Evolutionary conservation across 2,888 invertebrate genomes (phyloP).

Genomic region (Agrochola litura): DNA sequence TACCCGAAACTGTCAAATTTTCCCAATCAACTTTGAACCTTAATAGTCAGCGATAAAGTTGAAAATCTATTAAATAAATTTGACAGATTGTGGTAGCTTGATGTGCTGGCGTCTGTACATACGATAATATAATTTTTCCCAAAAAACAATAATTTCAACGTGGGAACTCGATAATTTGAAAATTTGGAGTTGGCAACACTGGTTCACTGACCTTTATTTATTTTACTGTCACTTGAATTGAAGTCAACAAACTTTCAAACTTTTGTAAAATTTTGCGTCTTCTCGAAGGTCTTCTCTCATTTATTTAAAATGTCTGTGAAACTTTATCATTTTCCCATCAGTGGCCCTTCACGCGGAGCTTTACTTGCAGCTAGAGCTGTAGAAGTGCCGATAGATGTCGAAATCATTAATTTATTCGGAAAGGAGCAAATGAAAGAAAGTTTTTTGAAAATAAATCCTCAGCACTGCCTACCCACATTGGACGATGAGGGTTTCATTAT

Average conservation of each 20-base stretch:
- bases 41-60: no score
- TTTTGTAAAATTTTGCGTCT: not conserved
- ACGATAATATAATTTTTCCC: no score
- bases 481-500: slow-evolving; percentile 92
- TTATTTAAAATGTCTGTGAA: slow-evolving; percentile 68
- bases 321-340: slow-evolving; percentile 91
- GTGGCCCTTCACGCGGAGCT: slow-evolving; percentile 92
- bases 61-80: no score
- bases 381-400: slow-evolving; percentile 87
- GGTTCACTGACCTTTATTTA: not conserved
- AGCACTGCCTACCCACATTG: slow-evolving; percentile 92
- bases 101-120: no score
- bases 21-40: no score
- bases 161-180: no score
- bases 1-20: no score
- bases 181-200: no score
- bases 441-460: slow-evolving; percentile 92
- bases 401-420: slow-evolving; percentile 89
- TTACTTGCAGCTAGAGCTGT: slow-evolving; percentile 91
- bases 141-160: no score
- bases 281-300: no score
- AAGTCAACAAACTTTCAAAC: slow-evolving; percentile 22
- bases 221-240: not conserved
- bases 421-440: slow-evolving; percentile 91
- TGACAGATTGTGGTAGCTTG: no score